Base-by-base conservation (phyloP, 1,140 invertebrate genomes). In the Drosophila sproati region DNA sequence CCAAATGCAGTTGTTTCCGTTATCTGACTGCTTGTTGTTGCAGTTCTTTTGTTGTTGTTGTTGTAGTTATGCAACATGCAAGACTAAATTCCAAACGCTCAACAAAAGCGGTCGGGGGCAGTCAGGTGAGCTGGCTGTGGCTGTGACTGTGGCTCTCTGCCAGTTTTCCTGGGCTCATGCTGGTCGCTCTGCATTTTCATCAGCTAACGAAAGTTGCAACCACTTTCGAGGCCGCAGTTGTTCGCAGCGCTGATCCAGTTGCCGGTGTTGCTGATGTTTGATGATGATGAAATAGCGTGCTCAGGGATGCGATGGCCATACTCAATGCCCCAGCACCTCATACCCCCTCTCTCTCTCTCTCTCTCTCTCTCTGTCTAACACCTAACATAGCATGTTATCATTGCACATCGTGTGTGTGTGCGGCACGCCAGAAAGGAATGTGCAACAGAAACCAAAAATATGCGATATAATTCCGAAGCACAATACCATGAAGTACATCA, bases 361-460 rank as follows among this genome's bases (percentile, higher is more conserved):
- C 52, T 56, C 2, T 28, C 28, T 43, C 35, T 57, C 41, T 59
- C 10, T 20, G 20, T 20, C 20, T 20, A 20, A 20, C 20, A 20
- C 20, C 20, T 20, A 43, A 43, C 39, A 10, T 43, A n/a, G 39
- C 39, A 10, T 43, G 6, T n/a, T 43, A 8, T 3, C 10, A n/a
- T 43, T 43, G 39, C 10, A 20, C 29, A 35, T 34, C 31, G 4
- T 66, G 48, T 54, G 59, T 68, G 70, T 56, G 55, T 68, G 73
- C 32, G 73, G 83, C 80, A 87, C 73, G 85, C 77, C 75, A 89
- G 80, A 81, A 89, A 73, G 85, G 85, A 88, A 88, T 88, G 85
- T 88, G 85, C 85, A 88, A 88, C 88, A 88, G 85, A 89, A 88
- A 88, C 85, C 85, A 89, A 88, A 88, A 88, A 88, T 88, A 88